A percentile compares a stretch with the other conserved stretches of the same genome.
Evolutionary conservation across 2,888 invertebrate species (phyloP).

Genomic region (Cryptocephalus moraei): DNA sequence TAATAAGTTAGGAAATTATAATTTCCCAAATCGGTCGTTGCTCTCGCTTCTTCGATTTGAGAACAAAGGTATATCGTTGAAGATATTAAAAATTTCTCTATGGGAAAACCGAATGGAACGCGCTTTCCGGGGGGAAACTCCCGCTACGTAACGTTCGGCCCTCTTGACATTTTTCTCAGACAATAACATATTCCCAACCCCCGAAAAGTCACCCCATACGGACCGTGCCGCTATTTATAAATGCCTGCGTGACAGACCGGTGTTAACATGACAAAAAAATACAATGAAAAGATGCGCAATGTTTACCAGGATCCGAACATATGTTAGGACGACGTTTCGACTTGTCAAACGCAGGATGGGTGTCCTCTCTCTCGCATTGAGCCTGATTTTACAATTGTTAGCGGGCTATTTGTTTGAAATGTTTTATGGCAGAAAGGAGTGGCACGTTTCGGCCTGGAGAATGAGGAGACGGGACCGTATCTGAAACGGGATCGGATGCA

Average conservation of each 20-base stretch:
- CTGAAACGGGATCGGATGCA: too few species aligned
- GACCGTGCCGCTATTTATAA: constrained; percentile 9
- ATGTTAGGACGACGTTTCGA: constrained; percentile 22
- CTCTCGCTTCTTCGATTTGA: too few species aligned
- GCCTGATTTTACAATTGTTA: constrained; percentile 14
- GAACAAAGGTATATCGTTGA: too few species aligned
- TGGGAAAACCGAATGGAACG: too few species aligned
- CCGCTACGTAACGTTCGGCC: constrained; percentile 10
- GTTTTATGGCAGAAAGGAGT: constrained; percentile 12
- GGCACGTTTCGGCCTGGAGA: neutral
- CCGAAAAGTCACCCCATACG: constrained; percentile 12
- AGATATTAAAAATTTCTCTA: too few species aligned
- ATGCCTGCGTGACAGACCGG: constrained; percentile 26
- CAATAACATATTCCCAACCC: constrained; percentile 4
- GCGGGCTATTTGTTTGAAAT: constrained; percentile 11
- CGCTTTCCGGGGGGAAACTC: too few species aligned
- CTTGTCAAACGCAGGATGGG: constrained; percentile 20
- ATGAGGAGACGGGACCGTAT: too few species aligned
- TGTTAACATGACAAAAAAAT: constrained; percentile 31
- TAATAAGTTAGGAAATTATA: too few species aligned
- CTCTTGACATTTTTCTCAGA: constrained; percentile 12
- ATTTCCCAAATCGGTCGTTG: too few species aligned
- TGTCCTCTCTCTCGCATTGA: constrained; percentile 2
- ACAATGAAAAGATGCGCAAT: constrained; percentile 33
- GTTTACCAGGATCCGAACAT: constrained; percentile 27